These are phyloP conservation scores for Aelia acuminata DNA, from an alignment of 2,888 invertebrate species.

Conservation along the genomic window DNA sequence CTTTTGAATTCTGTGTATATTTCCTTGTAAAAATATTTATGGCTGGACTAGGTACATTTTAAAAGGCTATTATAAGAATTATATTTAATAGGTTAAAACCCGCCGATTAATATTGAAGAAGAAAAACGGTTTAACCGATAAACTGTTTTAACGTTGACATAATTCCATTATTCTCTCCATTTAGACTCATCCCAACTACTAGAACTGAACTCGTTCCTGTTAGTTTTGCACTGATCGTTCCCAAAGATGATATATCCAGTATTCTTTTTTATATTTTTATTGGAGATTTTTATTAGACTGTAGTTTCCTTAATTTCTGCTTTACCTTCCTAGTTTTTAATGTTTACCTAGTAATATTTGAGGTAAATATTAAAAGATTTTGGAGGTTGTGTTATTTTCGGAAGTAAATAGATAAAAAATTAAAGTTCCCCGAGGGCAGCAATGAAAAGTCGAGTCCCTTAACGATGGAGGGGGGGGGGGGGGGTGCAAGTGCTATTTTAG, in stretches of 20 bases:
- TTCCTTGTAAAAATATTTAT: no score
- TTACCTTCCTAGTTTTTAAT: no score
- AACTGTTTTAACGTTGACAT: no score
- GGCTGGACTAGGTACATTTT: no score
- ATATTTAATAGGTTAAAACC: no score
- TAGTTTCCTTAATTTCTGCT: background rate
- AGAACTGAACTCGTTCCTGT: background rate
- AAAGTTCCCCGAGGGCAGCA: background rate
- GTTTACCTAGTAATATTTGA: no score
- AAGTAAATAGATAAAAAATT: background rate
- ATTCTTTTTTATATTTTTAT: background rate
- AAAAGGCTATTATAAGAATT: no score
- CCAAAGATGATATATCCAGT: background rate
- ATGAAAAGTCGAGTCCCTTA: background rate
- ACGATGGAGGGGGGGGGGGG: no score
- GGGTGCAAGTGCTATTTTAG: slow-evolving; percentile 1
- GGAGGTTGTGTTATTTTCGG: background rate
- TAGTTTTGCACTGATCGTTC: background rate
- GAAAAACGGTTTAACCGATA: no score
- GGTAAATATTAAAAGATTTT: background rate
- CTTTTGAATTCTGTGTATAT: no score
- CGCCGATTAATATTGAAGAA: no score
- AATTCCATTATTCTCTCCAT: no score
- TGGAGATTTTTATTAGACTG: background rate
- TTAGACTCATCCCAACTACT: background rate